Evolutionary conservation across 2,797 vertebrate species (phyloP), one percentile per base, ranked within the genome.

Genomic region (Phrynocephalus vlangalii): DNA sequence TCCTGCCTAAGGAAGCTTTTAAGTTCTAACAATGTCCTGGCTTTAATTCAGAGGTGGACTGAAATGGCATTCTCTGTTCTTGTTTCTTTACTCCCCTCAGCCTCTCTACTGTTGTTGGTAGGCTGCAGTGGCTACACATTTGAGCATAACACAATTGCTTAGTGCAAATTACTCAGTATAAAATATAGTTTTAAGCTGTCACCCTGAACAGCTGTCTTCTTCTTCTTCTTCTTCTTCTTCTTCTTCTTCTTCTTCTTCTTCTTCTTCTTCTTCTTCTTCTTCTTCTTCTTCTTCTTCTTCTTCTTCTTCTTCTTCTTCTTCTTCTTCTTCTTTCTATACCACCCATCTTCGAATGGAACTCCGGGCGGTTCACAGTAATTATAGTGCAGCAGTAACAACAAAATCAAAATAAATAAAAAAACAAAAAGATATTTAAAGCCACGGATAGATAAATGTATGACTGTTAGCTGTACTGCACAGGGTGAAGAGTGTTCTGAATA

Each of bases 1-100:
- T 20, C 33, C 66, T 60, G 78, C 68, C 60, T n/a, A n/a, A 22
- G 56, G 81, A 84, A 71, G 44, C 18, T 80, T 86, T 48, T 86
- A 75, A 85, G 67, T 50, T 77, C 82, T 72, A 3, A 28, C 70
- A 76, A 56, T 1, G 6, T 83, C 56, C 38, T 66, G 38, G 16
- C 66, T 83, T 82, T 75, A 56, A 71, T 80, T 52, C 52, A 44
- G 26, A 56, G 20, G 1, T 4, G 44, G 30, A 66, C 0, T 26
- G 52, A 81, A n/a, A 24, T 16, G 48, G 68, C 33, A 30, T 68
- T 11, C 63, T 60, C 56, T 70, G 71, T 63, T 28, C 82, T 78
- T 33, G 22, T 48, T 2, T 26, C 26, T 48, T 15, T 70, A 33
- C 7, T 26, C 15, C 30, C n/a, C 33, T 18, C 50, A 86, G 72